Percentiles rank a stretch among this genome's conserved stretches.
These are phyloP conservation scores for Salmo trutta DNA, from an alignment of 2,797 vertebrate species.

Conservation along the genomic window DNA sequence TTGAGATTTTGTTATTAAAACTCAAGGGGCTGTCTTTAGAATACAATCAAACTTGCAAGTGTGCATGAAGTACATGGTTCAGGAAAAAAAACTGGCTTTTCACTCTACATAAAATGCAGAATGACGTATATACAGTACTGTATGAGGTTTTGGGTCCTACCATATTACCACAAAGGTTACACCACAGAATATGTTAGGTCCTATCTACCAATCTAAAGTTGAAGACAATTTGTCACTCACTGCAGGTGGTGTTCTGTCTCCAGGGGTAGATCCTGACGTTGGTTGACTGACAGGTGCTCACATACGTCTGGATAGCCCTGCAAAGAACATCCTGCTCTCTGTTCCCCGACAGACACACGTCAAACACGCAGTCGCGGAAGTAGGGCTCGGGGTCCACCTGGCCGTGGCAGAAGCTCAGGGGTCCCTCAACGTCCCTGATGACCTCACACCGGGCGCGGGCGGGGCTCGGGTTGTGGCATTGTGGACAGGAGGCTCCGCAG, in stretches of 20 bases:
- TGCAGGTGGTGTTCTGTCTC: conserved; percentile 75
- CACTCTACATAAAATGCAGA: neutral
- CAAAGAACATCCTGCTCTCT: conserved; percentile 60
- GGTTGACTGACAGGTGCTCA: conserved; percentile 75
- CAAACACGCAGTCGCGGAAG: conserved; percentile 77
- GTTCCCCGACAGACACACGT: conserved; percentile 63
- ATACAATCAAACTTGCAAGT: neutral
- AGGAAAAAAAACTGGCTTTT: neutral
- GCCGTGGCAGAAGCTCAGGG: conserved; percentile 72
- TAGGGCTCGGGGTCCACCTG: conserved; percentile 64
- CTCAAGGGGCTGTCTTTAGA: too few species aligned
- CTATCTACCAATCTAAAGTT: neutral
- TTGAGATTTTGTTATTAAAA: too few species aligned
- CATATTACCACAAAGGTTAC: neutral
- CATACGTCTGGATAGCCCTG: conserved; percentile 66
- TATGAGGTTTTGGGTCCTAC: neutral
- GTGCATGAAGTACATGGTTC: neutral
- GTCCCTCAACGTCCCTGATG: conserved; percentile 62
- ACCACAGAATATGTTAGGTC: neutral
- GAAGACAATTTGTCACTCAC: conserved; percentile 64
- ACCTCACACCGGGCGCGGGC: conserved; percentile 63
- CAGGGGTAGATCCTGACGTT: conserved; percentile 67
- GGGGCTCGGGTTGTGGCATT: conserved; percentile 16
- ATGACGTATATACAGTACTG: neutral
- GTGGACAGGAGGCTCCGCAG: conserved; percentile 51